These are phyloP conservation scores for Xiphophorus couchianus DNA, from an alignment of 2,113 vertebrate species.

Conservation along the genomic window DNA sequence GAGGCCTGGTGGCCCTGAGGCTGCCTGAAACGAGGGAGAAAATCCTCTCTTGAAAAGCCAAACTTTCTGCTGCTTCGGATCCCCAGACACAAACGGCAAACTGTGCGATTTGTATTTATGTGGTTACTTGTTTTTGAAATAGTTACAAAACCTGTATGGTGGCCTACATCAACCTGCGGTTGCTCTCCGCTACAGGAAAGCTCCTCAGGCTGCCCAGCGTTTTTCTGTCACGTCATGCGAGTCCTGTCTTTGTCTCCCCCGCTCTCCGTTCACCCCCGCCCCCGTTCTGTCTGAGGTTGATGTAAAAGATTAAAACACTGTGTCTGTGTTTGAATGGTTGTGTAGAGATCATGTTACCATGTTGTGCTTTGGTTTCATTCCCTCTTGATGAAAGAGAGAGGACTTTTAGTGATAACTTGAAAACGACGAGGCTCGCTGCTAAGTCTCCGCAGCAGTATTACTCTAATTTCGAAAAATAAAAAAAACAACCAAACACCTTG, in stretches of 20 bases:
- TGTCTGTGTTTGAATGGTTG: conserved; percentile 61
- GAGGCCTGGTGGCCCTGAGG: conserved; percentile 90
- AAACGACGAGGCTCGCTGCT: conserved; percentile 24
- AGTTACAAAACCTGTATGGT: conserved; percentile 58
- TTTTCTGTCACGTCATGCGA: conserved; percentile 32
- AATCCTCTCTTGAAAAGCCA: conserved; percentile 88
- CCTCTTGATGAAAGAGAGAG: conserved; percentile 21
- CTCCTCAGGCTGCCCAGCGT: conserved; percentile 57
- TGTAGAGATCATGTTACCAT: conserved; percentile 68
- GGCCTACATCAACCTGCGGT: conserved; percentile 62
- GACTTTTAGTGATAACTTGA: conserved; percentile 28
- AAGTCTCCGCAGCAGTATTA: conserved; percentile 25
- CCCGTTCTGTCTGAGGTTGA: conserved; percentile 43
- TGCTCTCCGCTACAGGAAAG: conserved; percentile 45
- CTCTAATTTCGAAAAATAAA: not conserved
- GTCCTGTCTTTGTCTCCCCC: conserved; percentile 49
- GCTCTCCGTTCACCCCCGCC: conserved; percentile 13
- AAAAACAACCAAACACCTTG: conserved; percentile 4
- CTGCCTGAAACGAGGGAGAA: conserved; percentile 95
- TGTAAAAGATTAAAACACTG: conserved; percentile 49
- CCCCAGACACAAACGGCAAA: conserved; percentile 27
- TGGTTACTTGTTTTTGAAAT: conserved; percentile 17
- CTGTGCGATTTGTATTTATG: conserved; percentile 31
- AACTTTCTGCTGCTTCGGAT: conserved; percentile 46
- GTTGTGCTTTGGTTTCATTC: conserved; percentile 69